phyloP scores from a whole-genome alignment of 2,888 invertebrate genomes.

The Anthophora plumipes region DNA sequence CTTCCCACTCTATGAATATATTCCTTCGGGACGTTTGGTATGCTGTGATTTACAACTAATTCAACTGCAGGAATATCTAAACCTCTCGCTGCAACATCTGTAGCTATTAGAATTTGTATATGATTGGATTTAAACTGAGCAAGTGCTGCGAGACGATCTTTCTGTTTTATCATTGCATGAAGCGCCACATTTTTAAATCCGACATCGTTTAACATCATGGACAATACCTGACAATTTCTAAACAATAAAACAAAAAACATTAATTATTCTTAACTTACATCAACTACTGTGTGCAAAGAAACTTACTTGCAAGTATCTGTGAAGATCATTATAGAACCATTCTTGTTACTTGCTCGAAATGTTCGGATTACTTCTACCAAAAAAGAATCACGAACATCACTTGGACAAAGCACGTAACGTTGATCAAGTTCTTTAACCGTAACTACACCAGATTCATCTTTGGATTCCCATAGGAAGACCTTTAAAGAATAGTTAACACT shows the following conservation, averaged over 20 bases:
- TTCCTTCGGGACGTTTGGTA: constrained; percentile 95
- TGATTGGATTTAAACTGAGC: constrained; percentile 96
- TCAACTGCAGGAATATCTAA: constrained; percentile 98
- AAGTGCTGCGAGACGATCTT: constrained; percentile 93
- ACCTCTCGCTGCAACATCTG: constrained; percentile 98
- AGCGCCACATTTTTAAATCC: constrained; percentile 95
- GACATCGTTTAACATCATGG: constrained; percentile 94
- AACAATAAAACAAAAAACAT: background rate
- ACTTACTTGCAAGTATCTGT: constrained; percentile 97
- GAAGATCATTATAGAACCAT: constrained; percentile 96
- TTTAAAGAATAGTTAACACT: constrained; percentile 51
- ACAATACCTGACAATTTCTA: constrained; percentile 95
- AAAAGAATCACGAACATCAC: constrained; percentile 96
- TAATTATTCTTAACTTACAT: background rate
- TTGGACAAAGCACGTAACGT: constrained; percentile 95
- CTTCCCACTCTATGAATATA: constrained; percentile 99
- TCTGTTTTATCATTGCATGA: constrained; percentile 97
- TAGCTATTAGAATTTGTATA: constrained; percentile 95
- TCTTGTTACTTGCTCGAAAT: constrained; percentile 90
- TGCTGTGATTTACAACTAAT: constrained; percentile 96
- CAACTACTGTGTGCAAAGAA: constrained; percentile 3
- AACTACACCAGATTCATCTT: constrained; percentile 89
- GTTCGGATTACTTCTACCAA: constrained; percentile 92
- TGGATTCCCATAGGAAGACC: constrained; percentile 85
- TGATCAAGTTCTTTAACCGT: constrained; percentile 97